Percentiles rank a stretch among this genome's conserved stretches.
Evolutionary conservation across 2,113 vertebrate species (phyloP).

Genomic region (Engraulis encrasicolus): DNA sequence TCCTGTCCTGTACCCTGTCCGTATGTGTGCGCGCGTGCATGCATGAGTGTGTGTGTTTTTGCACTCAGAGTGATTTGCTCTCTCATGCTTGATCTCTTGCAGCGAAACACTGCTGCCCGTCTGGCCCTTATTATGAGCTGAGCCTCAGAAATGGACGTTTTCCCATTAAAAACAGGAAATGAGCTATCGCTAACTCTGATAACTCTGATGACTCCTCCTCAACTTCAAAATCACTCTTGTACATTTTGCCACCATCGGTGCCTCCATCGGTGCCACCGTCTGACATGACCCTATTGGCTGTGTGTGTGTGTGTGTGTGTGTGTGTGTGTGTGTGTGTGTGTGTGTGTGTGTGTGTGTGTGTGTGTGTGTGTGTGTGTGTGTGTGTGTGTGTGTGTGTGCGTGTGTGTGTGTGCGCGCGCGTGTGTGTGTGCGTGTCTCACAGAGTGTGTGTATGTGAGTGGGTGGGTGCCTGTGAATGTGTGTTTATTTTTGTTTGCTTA

Average conservation of each 20-base stretch:
- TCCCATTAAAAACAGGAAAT: neutral
- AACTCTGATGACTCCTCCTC: neutral
- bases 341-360: neutral
- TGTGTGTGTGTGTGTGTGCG: neutral
- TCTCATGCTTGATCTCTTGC: neutral
- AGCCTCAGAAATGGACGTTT: neutral
- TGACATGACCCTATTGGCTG: no score
- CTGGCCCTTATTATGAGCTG: neutral
- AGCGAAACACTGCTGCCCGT: neutral
- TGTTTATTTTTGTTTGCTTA: no score
- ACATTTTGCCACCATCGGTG: neutral
- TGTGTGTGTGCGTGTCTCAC: no score
- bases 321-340: slow-evolving; percentile 2
- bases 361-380: slow-evolving; percentile 3
- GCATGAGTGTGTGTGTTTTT: no score
- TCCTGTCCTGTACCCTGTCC: no score
- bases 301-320: neutral
- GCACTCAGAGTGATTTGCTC: neutral
- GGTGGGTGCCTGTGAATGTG: neutral
- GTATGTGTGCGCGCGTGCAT: no score
- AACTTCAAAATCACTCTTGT: neutral
- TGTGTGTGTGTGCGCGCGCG: neutral
- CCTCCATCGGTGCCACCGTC: no score
- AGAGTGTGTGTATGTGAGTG: neutral
- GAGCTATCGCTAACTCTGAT: neutral